Evolutionary conservation across 2,797 vertebrate species (phyloP).

Genomic region (Epinephelus coioides): DNA sequence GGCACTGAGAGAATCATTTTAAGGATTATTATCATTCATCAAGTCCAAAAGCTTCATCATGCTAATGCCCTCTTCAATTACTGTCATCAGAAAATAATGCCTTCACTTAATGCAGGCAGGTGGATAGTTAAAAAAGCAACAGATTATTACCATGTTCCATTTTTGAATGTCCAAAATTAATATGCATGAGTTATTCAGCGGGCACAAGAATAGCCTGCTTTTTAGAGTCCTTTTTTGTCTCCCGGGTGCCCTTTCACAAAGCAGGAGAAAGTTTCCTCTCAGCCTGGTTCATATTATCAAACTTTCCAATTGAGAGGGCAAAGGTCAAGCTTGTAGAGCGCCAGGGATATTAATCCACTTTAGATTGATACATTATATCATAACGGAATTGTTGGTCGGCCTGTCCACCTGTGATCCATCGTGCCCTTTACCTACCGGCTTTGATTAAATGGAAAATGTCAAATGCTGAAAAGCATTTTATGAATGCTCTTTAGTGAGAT

Average conservation of each 20-base stretch:
- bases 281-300: conserved; percentile 58
- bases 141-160: conserved; percentile 45
- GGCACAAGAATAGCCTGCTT: conserved; percentile 30
- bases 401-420: conserved; percentile 74
- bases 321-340: conserved; percentile 68
- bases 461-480: conserved; percentile 78
- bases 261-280: conserved; percentile 57
- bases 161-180: conserved; percentile 64
- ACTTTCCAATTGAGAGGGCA: conserved; percentile 68
- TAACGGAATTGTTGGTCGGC: conserved; percentile 60
- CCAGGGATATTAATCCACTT: conserved; percentile 72
- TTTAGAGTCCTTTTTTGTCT: background rate
- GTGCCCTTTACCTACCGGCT: conserved; percentile 72
- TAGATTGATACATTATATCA: conserved; percentile 77
- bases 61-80: conserved; percentile 51
- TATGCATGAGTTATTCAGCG: conserved; percentile 66
- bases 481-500: conserved; percentile 73
- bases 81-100: conserved; percentile 27
- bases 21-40: conserved; percentile 28
- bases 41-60: conserved; percentile 27
- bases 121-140: conserved; percentile 44
- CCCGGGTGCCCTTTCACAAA: conserved; percentile 45
- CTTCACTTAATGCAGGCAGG: conserved; percentile 33
- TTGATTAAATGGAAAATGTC: conserved; percentile 85
- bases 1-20: conserved; percentile 19